These are phyloP conservation scores for Sebastes cheni DNA, from an alignment of 2,797 vertebrate genomes.

Conservation along the genomic window DNA sequence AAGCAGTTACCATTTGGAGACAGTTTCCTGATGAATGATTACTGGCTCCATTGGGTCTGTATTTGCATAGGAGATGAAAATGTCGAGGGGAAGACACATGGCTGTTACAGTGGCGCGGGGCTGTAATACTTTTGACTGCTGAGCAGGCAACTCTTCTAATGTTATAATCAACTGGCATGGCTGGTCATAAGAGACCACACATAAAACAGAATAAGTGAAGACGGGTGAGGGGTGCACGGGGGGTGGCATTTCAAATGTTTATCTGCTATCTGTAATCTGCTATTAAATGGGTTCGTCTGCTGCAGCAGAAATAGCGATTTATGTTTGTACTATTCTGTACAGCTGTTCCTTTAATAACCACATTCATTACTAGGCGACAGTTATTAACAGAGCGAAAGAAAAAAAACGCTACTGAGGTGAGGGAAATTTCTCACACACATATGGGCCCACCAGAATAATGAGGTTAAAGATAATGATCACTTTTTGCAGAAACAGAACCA, in stretches of 20 bases:
- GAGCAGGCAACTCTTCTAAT: constrained; percentile 74
- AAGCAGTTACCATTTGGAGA: constrained; percentile 81
- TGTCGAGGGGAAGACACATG: constrained; percentile 77
- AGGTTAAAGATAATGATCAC: constrained; percentile 65
- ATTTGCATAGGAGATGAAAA: constrained; percentile 87
- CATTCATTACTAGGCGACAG: constrained; percentile 76
- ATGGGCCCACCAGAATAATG: constrained; percentile 53
- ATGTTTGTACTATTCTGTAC: constrained; percentile 65
- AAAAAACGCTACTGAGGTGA: constrained; percentile 48
- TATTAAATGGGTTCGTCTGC: constrained; percentile 62
- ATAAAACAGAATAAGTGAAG: constrained; percentile 56
- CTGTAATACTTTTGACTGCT: constrained; percentile 75
- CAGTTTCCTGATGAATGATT: constrained; percentile 84
- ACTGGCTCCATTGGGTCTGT: constrained; percentile 80
- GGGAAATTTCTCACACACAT: constrained; percentile 43
- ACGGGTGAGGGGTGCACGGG: constrained; percentile 35
- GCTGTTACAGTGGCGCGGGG: constrained; percentile 62
- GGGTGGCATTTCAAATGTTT: constrained; percentile 63
- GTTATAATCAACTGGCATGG: constrained; percentile 73
- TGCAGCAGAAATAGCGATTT: constrained; percentile 66
- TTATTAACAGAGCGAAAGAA: constrained; percentile 70
- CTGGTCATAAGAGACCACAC: constrained; percentile 64
- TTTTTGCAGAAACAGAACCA: constrained; percentile 52
- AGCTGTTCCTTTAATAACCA: constrained; percentile 79
- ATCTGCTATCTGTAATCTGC: constrained; percentile 50